A percentile compares a stretch with the other conserved stretches of the same genome.
phyloP scores from a whole-genome alignment of 2,797 vertebrate genomes.

The Takifugu rubripes region DNA sequence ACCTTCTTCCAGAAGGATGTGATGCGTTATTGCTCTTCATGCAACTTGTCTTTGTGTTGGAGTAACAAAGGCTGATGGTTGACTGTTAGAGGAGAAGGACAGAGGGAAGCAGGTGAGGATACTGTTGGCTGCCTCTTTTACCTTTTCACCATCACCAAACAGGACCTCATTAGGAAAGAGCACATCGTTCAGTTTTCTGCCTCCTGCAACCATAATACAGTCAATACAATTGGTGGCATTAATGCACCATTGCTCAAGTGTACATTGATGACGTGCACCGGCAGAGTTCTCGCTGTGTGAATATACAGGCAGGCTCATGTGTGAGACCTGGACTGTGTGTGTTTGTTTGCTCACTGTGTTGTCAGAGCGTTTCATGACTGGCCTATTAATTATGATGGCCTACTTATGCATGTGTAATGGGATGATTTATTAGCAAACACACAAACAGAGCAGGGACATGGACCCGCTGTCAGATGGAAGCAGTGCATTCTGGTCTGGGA shows the following conservation, averaged over 20 bases:
- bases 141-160: not conserved
- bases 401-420: conserved; percentile 83
- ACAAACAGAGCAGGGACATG: conserved; percentile 68
- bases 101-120: conserved; percentile 37
- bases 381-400: conserved; percentile 85
- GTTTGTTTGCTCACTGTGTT: conserved; percentile 60
- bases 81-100: conserved; percentile 10
- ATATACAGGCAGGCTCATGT: conserved; percentile 21
- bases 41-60: conserved; percentile 77
- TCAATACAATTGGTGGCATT: not conserved
- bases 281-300: conserved; percentile 16
- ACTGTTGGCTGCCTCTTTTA: conserved; percentile 12
- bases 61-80: conserved; percentile 65
- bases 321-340: conserved; percentile 28
- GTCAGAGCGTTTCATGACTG: conserved; percentile 77
- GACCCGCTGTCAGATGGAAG: conserved; percentile 61
- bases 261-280: not conserved
- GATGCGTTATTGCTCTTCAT: conserved; percentile 79
- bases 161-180: not conserved
- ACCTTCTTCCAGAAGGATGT: conserved; percentile 71
- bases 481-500: conserved; percentile 42
- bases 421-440: conserved; percentile 84
- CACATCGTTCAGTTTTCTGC: not conserved
- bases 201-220: not conserved
- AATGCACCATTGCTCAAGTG: conserved; percentile 5